phyloP scores from a whole-genome alignment of 2,113 vertebrate species.

The Notarius quadriscutis region DNA sequence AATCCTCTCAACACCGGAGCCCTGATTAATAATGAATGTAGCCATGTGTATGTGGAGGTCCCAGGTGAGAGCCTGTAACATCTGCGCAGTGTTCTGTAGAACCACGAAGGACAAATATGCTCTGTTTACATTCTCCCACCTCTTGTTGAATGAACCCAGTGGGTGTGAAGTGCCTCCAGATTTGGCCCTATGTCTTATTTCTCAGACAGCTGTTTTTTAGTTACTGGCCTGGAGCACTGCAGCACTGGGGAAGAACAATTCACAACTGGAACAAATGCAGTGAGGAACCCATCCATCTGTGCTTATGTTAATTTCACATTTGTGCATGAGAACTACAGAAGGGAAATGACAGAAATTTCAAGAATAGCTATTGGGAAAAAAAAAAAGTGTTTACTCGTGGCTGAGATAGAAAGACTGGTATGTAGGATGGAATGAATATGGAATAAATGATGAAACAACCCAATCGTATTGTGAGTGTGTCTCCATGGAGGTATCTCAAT shows the following conservation, averaged over 20 bases:
- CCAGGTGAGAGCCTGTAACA: conserved; percentile 9
- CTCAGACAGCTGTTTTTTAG: conserved; percentile 10
- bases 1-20: conserved; percentile 22
- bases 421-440: neutral
- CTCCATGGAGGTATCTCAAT: neutral
- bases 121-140: conserved; percentile 15
- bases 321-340: neutral
- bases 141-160: conserved; percentile 7
- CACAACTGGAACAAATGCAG: neutral
- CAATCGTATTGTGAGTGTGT: neutral
- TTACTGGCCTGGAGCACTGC: neutral
- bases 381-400: neutral
- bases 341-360: neutral
- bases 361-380: neutral
- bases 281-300: neutral
- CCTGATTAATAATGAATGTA: conserved; percentile 49
- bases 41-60: neutral
- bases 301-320: neutral
- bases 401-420: neutral
- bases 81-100: conserved; percentile 15
- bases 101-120: conserved; percentile 24
- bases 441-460: neutral
- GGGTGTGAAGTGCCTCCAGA: conserved; percentile 24
- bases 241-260: neutral
- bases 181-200: neutral